These are phyloP conservation scores for Zoanthus sociatus DNA, from an alignment of 92 coral and sea anemone genomes.

Conservation along the genomic window DNA sequence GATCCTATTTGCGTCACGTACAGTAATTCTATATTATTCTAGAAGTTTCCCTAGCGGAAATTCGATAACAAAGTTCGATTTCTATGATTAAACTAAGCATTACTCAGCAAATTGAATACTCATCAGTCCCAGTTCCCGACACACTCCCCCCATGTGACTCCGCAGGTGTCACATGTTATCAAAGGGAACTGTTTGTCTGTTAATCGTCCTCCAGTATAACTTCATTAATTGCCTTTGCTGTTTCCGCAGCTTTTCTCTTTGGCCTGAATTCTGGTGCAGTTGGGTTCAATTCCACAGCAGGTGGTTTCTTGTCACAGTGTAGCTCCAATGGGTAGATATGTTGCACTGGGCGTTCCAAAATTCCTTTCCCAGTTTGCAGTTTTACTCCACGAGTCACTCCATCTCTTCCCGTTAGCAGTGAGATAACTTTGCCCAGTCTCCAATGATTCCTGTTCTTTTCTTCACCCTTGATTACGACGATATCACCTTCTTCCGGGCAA, in stretches of 20 bases:
- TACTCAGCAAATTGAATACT: background rate
- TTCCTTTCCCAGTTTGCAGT: conserved; percentile 30
- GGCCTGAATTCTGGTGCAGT: conserved; percentile 16
- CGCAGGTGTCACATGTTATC: background rate
- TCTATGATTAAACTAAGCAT: background rate
- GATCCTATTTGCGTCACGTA: too few relatives aligned
- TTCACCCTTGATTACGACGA: conserved; percentile 39
- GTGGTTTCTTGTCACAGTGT: conserved; percentile 2
- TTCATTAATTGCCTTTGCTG: conserved; percentile 27
- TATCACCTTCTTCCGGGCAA: conserved; percentile 33
- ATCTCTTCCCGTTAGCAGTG: conserved; percentile 24
- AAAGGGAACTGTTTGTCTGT: background rate
- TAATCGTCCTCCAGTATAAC: conserved; percentile 10
- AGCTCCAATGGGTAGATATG: conserved; percentile 50
- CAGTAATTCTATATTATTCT: too few relatives aligned
- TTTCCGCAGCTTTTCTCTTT: conserved; percentile 12
- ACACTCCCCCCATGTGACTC: conserved; percentile 7
- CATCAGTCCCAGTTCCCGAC: background rate
- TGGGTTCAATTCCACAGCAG: conserved; percentile 1
- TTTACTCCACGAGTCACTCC: conserved; percentile 28
- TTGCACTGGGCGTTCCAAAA: conserved; percentile 35
- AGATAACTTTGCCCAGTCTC: conserved; percentile 39
- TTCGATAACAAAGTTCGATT: background rate
- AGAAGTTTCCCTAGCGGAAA: too few relatives aligned
- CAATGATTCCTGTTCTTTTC: conserved; percentile 39